Evolutionary conservation across 2,888 invertebrate species (phyloP), one percentile per base, ranked within the genome.

Genomic region (Smittia aterrima): DNA sequence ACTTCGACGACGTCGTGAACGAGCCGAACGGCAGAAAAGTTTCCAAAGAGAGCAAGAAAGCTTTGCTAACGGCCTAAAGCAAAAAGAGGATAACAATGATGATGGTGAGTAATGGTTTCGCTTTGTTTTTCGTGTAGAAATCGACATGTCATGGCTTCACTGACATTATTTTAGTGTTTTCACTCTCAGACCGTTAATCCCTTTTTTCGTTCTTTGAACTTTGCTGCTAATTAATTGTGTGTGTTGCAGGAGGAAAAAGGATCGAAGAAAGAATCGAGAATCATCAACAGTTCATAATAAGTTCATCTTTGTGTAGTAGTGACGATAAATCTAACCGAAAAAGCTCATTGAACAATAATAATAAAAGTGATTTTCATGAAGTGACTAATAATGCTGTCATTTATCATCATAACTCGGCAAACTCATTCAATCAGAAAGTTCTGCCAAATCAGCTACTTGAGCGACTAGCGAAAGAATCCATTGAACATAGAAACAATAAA

Each of bases 21-120:
- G 95, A 76, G 93, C 90, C 64, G 93, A 93, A 78, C 86, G 95
- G 76, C 94, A 95, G 80, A 89, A 92, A 74, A 92, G 91, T 79
- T 92, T 93, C 79, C 90, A 93, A 79, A 88, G 89, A 79, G 93
- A 94, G 79, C 94, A 92, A 80, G 92, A 92, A 83, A 86, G 87
- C 4, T 80, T 80, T 0, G 80, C 80, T 1, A 76, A 75, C 58
- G 54, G 54, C 9, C 75, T 75, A 13, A 32, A 75, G 4, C 73
- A 74, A n/a, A 25, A 75, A 24, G 73, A 79, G 75, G 80, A 79
- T 1, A 78, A 81, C 75, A 78, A 80, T 11, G 82, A 82, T 74
- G 80, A 79, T 73, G 82, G 83, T 83, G 77, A 76, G 77, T 77
- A 72, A 62, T 7, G n/a, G 40, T 11, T 27, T 24, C 16, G 11